Conservation (phyloP, 2,797 vertebrate species). For the Eptatretus atami region DNA sequence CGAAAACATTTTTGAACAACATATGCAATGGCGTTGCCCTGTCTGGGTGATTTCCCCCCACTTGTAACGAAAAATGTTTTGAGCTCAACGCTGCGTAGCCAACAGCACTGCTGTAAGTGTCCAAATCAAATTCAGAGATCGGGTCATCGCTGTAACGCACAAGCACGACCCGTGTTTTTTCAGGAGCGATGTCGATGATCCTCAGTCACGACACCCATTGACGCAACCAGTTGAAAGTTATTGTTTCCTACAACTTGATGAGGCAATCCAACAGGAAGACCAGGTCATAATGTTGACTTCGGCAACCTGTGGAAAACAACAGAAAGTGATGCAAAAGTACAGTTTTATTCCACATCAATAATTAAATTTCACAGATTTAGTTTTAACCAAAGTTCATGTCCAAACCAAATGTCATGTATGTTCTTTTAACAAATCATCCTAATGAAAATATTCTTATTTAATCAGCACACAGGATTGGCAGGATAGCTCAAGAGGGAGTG, state of each 20-base stretch:
- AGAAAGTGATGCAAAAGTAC: not conserved
- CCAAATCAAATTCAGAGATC: slow-evolving; percentile 46
- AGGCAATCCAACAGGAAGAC: slow-evolving; percentile 77
- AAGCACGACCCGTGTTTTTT: slow-evolving; percentile 53
- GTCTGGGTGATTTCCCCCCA: slow-evolving; percentile 78
- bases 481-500: too few species aligned
- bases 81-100: slow-evolving; percentile 40
- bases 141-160: slow-evolving; percentile 61
- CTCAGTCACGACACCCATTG: slow-evolving; percentile 69
- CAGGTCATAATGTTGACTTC: slow-evolving; percentile 77
- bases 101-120: slow-evolving; percentile 23
- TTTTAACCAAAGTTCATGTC: too few species aligned
- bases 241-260: slow-evolving; percentile 80
- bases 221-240: slow-evolving; percentile 75
- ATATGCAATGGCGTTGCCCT: slow-evolving; percentile 60
- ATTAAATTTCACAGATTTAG: too few species aligned
- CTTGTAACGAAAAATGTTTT: slow-evolving; percentile 41
- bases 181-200: slow-evolving; percentile 53
- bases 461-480: too few species aligned
- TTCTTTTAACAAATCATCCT: too few species aligned
- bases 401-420: too few species aligned
- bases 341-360: too few species aligned
- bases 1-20: slow-evolving; percentile 47
- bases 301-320: slow-evolving; percentile 39
- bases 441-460: too few species aligned